Evolutionary conservation across 2,797 vertebrate species (phyloP).

Genomic region (Sciurus carolinensis): DNA sequence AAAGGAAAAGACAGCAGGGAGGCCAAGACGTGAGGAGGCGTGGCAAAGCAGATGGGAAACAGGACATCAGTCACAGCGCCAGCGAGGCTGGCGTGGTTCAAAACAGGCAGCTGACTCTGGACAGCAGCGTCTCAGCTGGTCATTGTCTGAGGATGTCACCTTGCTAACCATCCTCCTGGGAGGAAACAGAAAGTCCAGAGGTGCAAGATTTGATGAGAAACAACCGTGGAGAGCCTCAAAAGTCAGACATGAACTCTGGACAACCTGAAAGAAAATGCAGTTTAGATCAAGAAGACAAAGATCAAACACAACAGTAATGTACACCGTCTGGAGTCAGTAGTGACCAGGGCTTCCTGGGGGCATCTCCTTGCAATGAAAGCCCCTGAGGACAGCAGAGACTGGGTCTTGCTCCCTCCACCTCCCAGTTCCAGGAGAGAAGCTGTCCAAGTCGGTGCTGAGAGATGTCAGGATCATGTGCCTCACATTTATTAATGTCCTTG

Average conservation of each 20-base stretch:
- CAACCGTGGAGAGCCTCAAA: neutral
- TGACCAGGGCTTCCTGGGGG: neutral
- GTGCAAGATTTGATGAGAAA: neutral
- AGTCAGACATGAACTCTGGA: fast-evolving
- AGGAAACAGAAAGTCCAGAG: neutral
- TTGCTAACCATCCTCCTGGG: neutral
- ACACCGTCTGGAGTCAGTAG: no score
- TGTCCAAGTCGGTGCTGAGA: neutral
- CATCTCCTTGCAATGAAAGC: no score
- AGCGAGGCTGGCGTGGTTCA: fast-evolving
- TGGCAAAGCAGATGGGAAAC: fast-evolving
- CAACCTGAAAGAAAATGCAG: neutral
- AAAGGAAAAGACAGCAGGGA: fast-evolving
- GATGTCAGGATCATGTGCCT: no score
- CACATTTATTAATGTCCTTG: neutral
- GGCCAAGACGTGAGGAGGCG: fast-evolving
- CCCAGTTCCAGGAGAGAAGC: neutral
- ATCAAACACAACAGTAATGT: neutral
- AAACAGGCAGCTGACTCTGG: neutral
- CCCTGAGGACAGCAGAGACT: neutral
- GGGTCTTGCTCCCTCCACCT: neutral
- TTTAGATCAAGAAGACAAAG: neutral
- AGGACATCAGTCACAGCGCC: neutral
- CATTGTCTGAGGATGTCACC: fast-evolving
- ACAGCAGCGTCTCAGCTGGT: fast-evolving